phyloP scores from a whole-genome alignment of 2,888 invertebrate genomes.

The Pocota personata region DNA sequence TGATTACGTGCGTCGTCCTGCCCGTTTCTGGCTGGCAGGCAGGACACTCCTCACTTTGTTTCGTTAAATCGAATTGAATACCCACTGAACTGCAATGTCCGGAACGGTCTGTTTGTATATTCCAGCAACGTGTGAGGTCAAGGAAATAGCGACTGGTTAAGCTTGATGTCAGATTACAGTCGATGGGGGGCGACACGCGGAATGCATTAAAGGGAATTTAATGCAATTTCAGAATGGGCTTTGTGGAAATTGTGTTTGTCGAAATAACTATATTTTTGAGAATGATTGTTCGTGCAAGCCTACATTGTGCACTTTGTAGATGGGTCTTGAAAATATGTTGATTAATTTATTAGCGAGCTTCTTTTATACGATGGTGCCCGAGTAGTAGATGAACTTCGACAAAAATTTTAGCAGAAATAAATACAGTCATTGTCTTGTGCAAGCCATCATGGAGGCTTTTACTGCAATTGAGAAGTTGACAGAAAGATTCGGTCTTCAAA shows the following conservation, averaged over 20 bases:
- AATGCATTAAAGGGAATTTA: constrained; percentile 32
- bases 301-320: neutral
- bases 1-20: constrained; percentile 61
- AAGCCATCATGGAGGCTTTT: no score
- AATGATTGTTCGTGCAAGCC: neutral
- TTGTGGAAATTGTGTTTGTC: constrained; percentile 3
- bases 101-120: constrained; percentile 38
- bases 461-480: no score
- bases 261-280: neutral
- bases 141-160: constrained; percentile 43
- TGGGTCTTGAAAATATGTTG: neutral
- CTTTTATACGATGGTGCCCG: neutral
- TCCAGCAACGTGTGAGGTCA: constrained; percentile 42
- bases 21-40: neutral
- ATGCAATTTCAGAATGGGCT: constrained; percentile 15
- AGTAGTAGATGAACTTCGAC: no score
- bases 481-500: no score
- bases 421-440: no score
- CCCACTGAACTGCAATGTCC: constrained; percentile 47
- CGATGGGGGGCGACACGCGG: neutral
- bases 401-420: no score
- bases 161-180: neutral
- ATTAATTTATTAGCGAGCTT: neutral
- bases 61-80: constrained; percentile 65
- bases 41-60: constrained; percentile 37